A percentile compares a stretch with the other conserved stretches of the same genome.
Evolutionary conservation across 2,888 invertebrate genomes (phyloP).

Genomic region (Platycheirus rosarum): DNA sequence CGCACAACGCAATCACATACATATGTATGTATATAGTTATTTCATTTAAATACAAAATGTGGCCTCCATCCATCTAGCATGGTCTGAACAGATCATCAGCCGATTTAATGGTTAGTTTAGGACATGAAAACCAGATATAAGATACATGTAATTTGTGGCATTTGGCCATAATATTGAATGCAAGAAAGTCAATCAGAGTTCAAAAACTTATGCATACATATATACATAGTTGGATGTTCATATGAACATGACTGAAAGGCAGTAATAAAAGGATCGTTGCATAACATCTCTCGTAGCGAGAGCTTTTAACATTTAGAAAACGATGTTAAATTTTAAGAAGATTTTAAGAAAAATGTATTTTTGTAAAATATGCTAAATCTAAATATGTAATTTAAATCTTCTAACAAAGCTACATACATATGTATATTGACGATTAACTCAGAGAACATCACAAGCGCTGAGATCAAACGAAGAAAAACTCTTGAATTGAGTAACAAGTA

Average conservation of each 20-base stretch:
- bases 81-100: slow-evolving; percentile 31
- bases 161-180: slow-evolving; percentile 33
- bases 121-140: slow-evolving; percentile 11
- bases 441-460: too few relatives aligned
- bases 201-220: slow-evolving; percentile 40
- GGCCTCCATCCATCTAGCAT: slow-evolving; percentile 15
- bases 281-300: too few relatives aligned
- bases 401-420: too few relatives aligned
- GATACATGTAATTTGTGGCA: slow-evolving; percentile 46
- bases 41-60: slow-evolving; percentile 35
- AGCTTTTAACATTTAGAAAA: too few relatives aligned
- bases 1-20: slow-evolving; percentile 36
- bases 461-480: too few relatives aligned
- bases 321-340: too few relatives aligned
- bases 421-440: too few relatives aligned
- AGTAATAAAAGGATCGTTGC: neutral
- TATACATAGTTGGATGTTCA: neutral
- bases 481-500: too few relatives aligned
- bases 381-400: too few relatives aligned
- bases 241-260: neutral
- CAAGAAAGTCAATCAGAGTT: slow-evolving; percentile 47
- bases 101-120: slow-evolving; percentile 54
- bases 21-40: too few relatives aligned
- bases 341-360: too few relatives aligned
- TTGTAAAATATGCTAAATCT: too few relatives aligned